Conservation (phyloP, 1,140 invertebrate genomes). For the Drosophila aff. region DNA sequence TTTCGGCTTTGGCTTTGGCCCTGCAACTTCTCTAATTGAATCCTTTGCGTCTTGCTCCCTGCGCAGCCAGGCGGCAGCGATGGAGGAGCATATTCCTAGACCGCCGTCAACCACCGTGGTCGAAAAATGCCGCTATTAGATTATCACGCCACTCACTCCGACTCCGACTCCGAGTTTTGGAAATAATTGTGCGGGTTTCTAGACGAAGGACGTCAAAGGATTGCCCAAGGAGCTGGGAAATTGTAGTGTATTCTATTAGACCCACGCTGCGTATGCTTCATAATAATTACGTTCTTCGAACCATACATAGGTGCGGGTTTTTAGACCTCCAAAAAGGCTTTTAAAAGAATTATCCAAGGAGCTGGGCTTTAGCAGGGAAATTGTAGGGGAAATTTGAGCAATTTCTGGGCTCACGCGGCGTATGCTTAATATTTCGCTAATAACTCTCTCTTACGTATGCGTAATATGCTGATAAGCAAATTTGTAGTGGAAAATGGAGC, state of each 20-base stretch:
- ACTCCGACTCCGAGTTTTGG: background rate
- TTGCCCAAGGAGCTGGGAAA: background rate
- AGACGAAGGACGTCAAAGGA: background rate
- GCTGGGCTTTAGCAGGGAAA: background rate
- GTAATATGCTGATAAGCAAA: no score
- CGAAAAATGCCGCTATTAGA: background rate
- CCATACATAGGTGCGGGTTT: no score
- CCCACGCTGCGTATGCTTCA: no score
- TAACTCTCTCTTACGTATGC: background rate
- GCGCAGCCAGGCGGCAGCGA: conserved; percentile 39
- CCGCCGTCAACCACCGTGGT: conserved; percentile 13
- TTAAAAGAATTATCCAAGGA: background rate
- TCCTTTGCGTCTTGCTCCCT: conserved; percentile 51
- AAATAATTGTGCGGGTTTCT: background rate
- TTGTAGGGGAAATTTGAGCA: background rate
- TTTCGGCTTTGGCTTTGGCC: conserved; percentile 10
- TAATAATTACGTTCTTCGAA: no score
- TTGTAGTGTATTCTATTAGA: no score
- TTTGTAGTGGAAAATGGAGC: no score
- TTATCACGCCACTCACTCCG: background rate
- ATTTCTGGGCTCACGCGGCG: background rate
- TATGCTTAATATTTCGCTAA: background rate
- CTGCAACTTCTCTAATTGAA: conserved; percentile 69
- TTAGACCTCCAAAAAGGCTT: no score
- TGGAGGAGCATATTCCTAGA: conserved; percentile 13